Evolutionary conservation across 2,888 invertebrate species (phyloP), one percentile per base, ranked within the genome.

Genomic region (Pristionchus japonicus): DNA sequence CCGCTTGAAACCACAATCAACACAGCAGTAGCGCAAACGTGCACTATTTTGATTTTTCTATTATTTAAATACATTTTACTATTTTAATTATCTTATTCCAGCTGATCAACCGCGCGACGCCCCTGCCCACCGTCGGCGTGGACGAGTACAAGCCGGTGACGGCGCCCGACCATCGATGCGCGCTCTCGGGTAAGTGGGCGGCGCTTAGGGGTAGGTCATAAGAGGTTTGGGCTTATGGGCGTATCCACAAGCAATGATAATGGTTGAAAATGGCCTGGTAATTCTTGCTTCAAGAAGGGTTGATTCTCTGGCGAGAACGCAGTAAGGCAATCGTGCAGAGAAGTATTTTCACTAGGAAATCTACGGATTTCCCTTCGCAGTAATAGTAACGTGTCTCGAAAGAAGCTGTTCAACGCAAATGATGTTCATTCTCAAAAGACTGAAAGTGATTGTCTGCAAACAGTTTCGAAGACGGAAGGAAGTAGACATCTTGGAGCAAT

Each of bases 121-220:
- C 87, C 0, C 27, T 87, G 6, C 87, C 87, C 15, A 34, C 74
- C 23, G 27, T 80, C 34, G 52, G 77, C 23, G 7, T 40, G 6
- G 87, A 87, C 23, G 87, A 87, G 20, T 87, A 77, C 87, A 86
- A 67, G 49, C 49, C 85, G 17, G 11, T 23, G 15, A 47, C 31
- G 11, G 37, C 85, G n/a, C 82, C 52, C 52, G 31, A 34, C 31
- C 82, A 83, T 37, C 82, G 82, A 11, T 83, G 82, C 82, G 82
- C 82, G 13, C 82, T 83, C 2, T 83, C 82, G 0, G 77, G 67
- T 67, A 34, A 15, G 67, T 57, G 17, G 17, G 43, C 11, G 6
- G 43, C 11, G 43, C 43, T 9, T 43, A 43, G 43, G 11, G 43
- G 61, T 64, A 57, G 57, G 57, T 15, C 57, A 15, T n/a, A n/a